These are phyloP conservation scores for Proterorhinus semilunaris DNA, from an alignment of 2,113 vertebrate genomes.

Conservation along the genomic window DNA sequence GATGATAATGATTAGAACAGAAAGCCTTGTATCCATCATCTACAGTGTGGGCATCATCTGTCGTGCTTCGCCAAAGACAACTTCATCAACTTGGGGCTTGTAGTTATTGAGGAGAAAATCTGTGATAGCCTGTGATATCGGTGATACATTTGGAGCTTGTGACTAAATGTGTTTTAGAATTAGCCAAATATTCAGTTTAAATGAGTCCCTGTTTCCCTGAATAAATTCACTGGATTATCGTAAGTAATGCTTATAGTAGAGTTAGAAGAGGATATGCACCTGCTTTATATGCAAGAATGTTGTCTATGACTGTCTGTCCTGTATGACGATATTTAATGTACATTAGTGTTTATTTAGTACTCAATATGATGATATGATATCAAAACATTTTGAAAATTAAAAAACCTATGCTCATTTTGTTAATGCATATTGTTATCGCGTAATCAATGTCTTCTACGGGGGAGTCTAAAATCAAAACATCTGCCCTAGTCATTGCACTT, in stretches of 20 bases:
- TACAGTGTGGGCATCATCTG: constrained; percentile 32
- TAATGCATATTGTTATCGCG: no score
- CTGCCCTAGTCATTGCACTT: neutral
- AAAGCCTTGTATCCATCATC: constrained; percentile 48
- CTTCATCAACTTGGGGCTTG: constrained; percentile 9
- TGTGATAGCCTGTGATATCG: neutral
- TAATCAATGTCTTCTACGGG: no score
- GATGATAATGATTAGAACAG: constrained; percentile 62
- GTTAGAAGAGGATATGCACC: no score
- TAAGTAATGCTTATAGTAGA: no score
- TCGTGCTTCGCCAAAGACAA: constrained; percentile 26
- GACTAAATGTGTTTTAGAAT: neutral
- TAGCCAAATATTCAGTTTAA: neutral
- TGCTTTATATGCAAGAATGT: no score
- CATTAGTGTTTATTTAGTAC: no score
- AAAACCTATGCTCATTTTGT: no score
- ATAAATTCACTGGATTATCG: neutral
- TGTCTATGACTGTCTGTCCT: no score
- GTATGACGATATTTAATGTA: no score
- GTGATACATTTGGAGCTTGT: neutral
- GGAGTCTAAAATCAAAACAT: no score
- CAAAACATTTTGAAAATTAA: no score
- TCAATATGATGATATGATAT: no score
- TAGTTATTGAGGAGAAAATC: neutral
- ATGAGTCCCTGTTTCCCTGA: neutral